phyloP scores from a whole-genome alignment of 2,797 vertebrate species.

The Taeniopygia guttata region DNA sequence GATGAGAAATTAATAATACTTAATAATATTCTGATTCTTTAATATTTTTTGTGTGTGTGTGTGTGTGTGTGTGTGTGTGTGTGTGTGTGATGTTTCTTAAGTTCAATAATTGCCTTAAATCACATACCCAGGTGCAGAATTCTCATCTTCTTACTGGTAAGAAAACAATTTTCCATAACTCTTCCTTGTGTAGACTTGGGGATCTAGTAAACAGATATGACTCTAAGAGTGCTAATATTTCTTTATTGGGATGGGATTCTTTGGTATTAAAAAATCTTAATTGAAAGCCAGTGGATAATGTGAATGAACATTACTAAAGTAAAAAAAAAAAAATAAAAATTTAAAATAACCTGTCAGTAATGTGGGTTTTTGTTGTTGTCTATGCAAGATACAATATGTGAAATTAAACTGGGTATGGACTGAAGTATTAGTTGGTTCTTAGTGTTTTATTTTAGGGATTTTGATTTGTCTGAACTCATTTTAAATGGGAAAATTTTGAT shows the following conservation, averaged over 20 bases:
- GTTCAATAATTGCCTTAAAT: not conserved
- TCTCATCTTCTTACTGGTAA: not conserved
- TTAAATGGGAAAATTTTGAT: not conserved
- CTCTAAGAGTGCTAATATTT: not conserved
- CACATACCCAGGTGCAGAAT: not conserved
- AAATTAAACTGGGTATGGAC: not conserved
- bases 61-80: not conserved
- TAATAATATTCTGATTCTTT: not conserved
- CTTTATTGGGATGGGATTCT: rapidly evolving
- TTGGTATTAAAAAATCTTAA: not conserved
- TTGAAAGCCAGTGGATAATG: not conserved
- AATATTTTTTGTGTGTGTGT: too few relatives aligned
- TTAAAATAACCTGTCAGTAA: not conserved
- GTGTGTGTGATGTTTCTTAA: not conserved
- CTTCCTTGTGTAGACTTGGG: not conserved
- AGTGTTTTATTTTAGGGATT: not conserved
- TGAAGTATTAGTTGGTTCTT: not conserved
- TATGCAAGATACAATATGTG: not conserved
- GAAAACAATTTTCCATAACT: not conserved
- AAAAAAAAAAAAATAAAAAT: rapidly evolving
- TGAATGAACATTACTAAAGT: not conserved
- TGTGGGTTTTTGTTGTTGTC: not conserved
- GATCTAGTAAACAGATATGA: not conserved
- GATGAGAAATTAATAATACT: not conserved
- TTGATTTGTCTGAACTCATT: not conserved